These are phyloP conservation scores for Tenthredo notha DNA, from an alignment of 2,888 invertebrate genomes.

Conservation along the genomic window DNA sequence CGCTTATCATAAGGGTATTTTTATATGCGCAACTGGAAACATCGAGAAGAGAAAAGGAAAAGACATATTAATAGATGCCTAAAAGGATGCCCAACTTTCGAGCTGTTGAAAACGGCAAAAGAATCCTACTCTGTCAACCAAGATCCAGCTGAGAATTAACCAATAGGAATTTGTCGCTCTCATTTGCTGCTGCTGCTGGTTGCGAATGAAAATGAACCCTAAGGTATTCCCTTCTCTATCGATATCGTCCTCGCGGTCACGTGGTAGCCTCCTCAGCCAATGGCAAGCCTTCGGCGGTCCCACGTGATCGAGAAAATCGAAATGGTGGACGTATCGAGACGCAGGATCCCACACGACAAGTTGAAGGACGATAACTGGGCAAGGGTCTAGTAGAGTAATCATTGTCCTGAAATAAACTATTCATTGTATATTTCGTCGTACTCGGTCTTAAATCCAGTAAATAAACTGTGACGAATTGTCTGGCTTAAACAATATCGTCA, in stretches of 20 bases:
- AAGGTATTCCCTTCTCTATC: constrained; percentile 46
- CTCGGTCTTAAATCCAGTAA: background rate
- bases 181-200: constrained; percentile 33
- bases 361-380: constrained; percentile 74
- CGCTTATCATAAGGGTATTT: background rate
- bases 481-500: constrained; percentile 2
- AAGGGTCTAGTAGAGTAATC: constrained; percentile 61
- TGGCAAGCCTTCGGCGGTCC: constrained; percentile 54
- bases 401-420: constrained; percentile 41
- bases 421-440: background rate
- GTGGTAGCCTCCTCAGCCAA: constrained; percentile 61
- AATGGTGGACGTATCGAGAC: constrained; percentile 76
- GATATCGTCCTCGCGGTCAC: constrained; percentile 60
- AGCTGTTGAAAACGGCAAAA: background rate
- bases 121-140: background rate
- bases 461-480: background rate
- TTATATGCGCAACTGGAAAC: background rate
- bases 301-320: constrained; percentile 75
- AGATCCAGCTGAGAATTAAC: constrained; percentile 52
- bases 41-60: background rate
- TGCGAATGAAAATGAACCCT: constrained; percentile 36
- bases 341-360: constrained; percentile 74
- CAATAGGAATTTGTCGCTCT: constrained; percentile 42
- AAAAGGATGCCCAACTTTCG: background rate
- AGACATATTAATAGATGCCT: background rate